Conservation (phyloP, 2,888 invertebrate species). For the Torymus tubicola region DNA sequence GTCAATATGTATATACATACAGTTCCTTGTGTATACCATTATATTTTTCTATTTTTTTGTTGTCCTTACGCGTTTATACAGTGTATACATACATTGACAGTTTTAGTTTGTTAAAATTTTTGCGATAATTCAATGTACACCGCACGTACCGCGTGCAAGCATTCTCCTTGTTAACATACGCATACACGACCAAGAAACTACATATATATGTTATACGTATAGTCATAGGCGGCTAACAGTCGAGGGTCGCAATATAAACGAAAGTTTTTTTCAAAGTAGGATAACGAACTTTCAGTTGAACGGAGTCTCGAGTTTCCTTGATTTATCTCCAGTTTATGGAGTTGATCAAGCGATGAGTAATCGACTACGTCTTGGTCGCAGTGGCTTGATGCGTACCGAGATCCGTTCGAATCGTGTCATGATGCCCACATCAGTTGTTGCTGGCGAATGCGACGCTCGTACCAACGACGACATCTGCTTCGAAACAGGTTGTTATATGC, state of each 20-base stretch:
- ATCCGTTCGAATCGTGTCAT: constrained; percentile 70
- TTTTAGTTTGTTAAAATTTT: too few species aligned
- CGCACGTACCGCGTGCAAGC: too few species aligned
- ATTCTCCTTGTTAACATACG: too few species aligned
- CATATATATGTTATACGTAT: too few species aligned
- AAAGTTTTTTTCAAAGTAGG: neutral
- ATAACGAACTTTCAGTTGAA: constrained; percentile 61
- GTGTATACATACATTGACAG: too few species aligned
- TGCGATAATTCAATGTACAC: too few species aligned
- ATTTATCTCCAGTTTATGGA: constrained; percentile 79
- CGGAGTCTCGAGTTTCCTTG: constrained; percentile 77
- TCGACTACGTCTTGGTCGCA: constrained; percentile 75
- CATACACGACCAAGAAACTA: too few species aligned
- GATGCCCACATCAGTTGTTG: constrained; percentile 76
- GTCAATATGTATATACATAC: too few species aligned
- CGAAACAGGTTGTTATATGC: constrained; percentile 59
- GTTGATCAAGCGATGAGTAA: constrained; percentile 74
- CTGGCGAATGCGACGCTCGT: constrained; percentile 61
- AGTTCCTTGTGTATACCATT: too few species aligned
- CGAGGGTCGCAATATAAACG: constrained; percentile 2
- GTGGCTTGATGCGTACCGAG: constrained; percentile 76
- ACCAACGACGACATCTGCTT: constrained; percentile 62
- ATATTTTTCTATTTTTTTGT: too few species aligned
- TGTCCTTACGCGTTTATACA: too few species aligned
- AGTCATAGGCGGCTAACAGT: too few species aligned